phyloP scores from a whole-genome alignment of 2,888 invertebrate genomes.

The Chalcosyrphus nemorum region DNA sequence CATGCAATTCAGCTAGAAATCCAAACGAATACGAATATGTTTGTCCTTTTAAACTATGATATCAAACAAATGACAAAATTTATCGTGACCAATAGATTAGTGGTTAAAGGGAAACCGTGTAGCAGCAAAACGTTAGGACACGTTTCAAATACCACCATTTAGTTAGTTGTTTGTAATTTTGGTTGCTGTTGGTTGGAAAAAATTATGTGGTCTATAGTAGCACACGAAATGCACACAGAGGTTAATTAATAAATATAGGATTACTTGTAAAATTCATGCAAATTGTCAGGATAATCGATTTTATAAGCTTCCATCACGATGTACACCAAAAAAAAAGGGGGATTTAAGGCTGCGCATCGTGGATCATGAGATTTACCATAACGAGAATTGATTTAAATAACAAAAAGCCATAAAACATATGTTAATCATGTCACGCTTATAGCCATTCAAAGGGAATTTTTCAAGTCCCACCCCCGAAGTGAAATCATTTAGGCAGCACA shows the following conservation, averaged over 20 bases:
- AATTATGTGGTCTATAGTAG: constrained; percentile 45
- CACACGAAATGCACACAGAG: constrained; percentile 17
- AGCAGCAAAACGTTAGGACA: constrained; percentile 50
- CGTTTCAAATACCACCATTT: constrained; percentile 43
- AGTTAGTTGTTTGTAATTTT: constrained; percentile 48
- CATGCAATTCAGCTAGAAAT: too few relatives aligned
- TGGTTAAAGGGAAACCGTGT: constrained; percentile 43
- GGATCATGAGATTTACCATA: constrained; percentile 43
- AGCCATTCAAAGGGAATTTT: constrained; percentile 18
- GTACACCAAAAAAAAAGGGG: background rate
- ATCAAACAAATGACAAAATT: constrained; percentile 49
- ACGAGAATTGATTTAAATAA: constrained; percentile 49
- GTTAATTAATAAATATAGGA: constrained; percentile 66
- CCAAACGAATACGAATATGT: too few relatives aligned
- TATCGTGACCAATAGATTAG: constrained; percentile 55
- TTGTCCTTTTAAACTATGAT: constrained; percentile 13
- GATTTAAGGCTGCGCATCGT: background rate
- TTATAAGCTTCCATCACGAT: constrained; percentile 21
- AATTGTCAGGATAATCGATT: constrained; percentile 55
- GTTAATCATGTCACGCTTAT: constrained; percentile 13
- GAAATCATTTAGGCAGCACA: constrained; percentile 43
- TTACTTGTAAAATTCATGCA: constrained; percentile 56
- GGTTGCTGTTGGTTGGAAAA: constrained; percentile 34
- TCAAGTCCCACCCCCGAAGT: background rate
- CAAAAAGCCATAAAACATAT: constrained; percentile 38